Conservation (phyloP, 92 coral and sea anemone species). For the Zoanthus sociatus region DNA sequence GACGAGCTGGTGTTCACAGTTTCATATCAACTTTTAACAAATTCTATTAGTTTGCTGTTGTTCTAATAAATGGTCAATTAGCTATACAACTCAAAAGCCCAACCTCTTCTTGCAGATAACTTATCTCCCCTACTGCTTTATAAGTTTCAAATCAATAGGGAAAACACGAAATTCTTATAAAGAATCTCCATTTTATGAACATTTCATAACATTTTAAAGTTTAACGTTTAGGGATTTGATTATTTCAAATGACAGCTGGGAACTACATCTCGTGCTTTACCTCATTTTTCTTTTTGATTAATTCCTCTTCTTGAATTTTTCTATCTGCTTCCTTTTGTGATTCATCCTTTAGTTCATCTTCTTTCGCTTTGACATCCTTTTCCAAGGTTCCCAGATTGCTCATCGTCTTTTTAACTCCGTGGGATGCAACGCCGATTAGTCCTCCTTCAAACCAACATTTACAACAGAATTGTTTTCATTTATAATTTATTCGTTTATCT, state of each 20-base stretch:
- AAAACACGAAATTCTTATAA: no score
- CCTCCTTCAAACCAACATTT: not conserved
- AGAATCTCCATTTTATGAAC: no score
- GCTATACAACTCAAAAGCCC: no score
- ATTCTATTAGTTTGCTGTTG: no score
- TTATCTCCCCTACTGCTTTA: no score
- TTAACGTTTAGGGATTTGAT: no score
- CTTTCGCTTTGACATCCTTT: not conserved
- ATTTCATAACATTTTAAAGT: no score
- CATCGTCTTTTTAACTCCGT: constrained; percentile 31
- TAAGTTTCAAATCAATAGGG: no score
- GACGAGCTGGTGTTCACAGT: not conserved
- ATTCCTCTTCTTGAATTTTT: constrained; percentile 10
- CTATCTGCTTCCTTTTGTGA: not conserved
- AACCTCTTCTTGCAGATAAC: no score
- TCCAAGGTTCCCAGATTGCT: not conserved
- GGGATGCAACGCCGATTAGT: constrained; percentile 4
- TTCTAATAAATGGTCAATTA: no score
- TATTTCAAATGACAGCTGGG: not conserved
- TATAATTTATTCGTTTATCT: no score
- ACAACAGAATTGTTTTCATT: not conserved
- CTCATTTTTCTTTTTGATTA: constrained; percentile 22
- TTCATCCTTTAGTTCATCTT: not conserved
- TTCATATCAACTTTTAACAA: no score
- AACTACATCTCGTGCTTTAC: not conserved